Base-by-base conservation (phyloP, 2,888 invertebrate genomes). In the Rhagophthalmus giganteus region DNA sequence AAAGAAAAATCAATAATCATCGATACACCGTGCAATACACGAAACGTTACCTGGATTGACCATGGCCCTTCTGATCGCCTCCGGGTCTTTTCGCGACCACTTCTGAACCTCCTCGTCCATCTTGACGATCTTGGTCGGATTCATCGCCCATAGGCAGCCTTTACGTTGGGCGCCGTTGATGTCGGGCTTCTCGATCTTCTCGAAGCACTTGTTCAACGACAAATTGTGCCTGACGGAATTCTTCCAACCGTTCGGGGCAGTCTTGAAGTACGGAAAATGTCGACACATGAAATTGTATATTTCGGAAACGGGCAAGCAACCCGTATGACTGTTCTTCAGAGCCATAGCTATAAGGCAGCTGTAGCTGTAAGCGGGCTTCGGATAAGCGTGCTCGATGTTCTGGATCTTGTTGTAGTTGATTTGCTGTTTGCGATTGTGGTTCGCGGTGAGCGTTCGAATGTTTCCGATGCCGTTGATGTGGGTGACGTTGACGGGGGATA, bases 211-310 rank as follows among this genome's bases (percentile, higher is more conserved):
- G 78, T 98, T 98, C 63, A 98, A 76, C 60, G 95, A 96, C 62
- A 98, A 79, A 78, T 98, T 98, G 74, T 98, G 98, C 61, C 98
- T 81, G 1, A 98, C 97, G 2, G 97, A 97, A 74, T 98, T 98
- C 77, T 98, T 98, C 98, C 98, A 98, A 9, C 97, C 97, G 71
- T 90, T 93, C 12, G 96, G 97, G 6, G 98, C 98, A 1, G 94
- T 96, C 78, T 95, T 95, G 74, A 98, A 98, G 74, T 96, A 98
- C 0, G 98, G 98, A 72, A 98, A 98, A 74, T 98, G 95, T 75
- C 94, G 92, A 90, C 94, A 97, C 90, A 98, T 96, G 71, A 98
- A 98, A 73, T 92, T 94, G 76, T 98, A 98, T 64, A 98, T 98
- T 78, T 98, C 98, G 7, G 95, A 95, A 24, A 98, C 98, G 2